Evolutionary conservation across 2,888 invertebrate species (phyloP), one percentile per base, ranked within the genome.

Genomic region (Drosophila nigricruria): DNA sequence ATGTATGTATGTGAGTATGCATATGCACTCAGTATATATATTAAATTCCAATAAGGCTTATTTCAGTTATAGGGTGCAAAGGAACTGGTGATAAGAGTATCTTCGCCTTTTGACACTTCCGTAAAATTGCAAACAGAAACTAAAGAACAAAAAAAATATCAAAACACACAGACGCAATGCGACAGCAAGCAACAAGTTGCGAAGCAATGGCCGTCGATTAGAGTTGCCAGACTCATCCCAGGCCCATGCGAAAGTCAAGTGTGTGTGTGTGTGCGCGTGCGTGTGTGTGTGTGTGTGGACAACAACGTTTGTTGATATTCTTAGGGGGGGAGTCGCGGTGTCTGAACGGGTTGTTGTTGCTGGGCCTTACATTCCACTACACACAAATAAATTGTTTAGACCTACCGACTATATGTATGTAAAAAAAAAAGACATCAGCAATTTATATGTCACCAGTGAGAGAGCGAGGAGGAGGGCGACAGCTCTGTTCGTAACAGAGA

Each of bases 111-210:
- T 45, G 36, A 63, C 5, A 54, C 42, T 61, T 47, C 47, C 70
- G 27, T 40, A 56, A 58, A 40, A 66, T 77, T 57, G 49, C 60
- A 82, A 68, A 57, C 64, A 70, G 50, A 63, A 70, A 66, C 60
- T 71, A 77, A 66, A 62, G 59, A 73, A n/a, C 12, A 49, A 20
- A 23, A 42, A n/a, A 59, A 69, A 75, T 64, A 66, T 67, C 64
- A 62, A 79, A 75, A 69, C 47, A 79, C 57, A 72, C 68, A 73
- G 50, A 82, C 70, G 62, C 73, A 68, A 66, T 70, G 75, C 70
- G 79, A 74, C 77, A 79, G 73, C 77, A 70, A 84, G 89, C 84
- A 84, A 84, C 84, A 89, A 84, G 84, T 84, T 84, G 88, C 81
- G 73, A 83, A 87, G 88, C 86, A 84, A 84, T 83, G 83, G 83